A percentile compares a stretch with the other conserved stretches of the same genome.
These are phyloP conservation scores for Aspidoscelis tigris DNA, from an alignment of 2,113 vertebrate genomes.

Conservation along the genomic window DNA sequence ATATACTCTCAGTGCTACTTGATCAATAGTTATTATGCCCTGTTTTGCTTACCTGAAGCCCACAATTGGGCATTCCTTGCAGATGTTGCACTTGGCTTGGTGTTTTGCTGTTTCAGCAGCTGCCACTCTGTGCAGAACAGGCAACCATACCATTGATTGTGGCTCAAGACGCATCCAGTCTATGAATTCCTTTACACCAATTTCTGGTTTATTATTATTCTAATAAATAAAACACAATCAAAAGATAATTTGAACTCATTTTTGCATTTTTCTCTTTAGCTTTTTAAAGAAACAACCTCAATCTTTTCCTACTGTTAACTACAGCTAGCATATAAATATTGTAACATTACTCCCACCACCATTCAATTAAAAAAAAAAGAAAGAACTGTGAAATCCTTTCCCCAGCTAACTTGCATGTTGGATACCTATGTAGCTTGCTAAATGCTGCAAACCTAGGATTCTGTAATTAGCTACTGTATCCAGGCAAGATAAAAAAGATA, in stretches of 20 bases:
- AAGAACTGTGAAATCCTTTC: neutral
- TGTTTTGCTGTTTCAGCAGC: constrained; percentile 97
- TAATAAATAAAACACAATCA: constrained; percentile 58
- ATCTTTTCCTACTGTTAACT: neutral
- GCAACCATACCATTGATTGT: constrained; percentile 98
- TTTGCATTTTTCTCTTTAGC: constrained; percentile 1
- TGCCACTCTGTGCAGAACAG: constrained; percentile 93
- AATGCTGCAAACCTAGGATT: neutral
- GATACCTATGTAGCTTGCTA: neutral
- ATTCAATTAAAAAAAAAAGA: constrained; percentile 2
- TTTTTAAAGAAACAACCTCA: neutral
- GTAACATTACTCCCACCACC: neutral
- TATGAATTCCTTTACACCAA: constrained; percentile 91
- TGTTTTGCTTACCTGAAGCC: constrained; percentile 89
- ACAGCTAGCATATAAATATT: neutral
- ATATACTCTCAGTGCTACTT: no score
- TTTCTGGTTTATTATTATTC: constrained; percentile 94
- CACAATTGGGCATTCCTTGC: constrained; percentile 97
- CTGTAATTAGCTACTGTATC: neutral
- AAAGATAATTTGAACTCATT: neutral
- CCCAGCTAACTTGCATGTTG: neutral
- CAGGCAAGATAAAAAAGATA: neutral
- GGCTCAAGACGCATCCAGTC: constrained; percentile 98
- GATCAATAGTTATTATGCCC: no score
- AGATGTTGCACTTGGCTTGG: constrained; percentile 99